Base-by-base conservation (phyloP, 2,888 invertebrate genomes). In the Ametastegia equiseti region DNA sequence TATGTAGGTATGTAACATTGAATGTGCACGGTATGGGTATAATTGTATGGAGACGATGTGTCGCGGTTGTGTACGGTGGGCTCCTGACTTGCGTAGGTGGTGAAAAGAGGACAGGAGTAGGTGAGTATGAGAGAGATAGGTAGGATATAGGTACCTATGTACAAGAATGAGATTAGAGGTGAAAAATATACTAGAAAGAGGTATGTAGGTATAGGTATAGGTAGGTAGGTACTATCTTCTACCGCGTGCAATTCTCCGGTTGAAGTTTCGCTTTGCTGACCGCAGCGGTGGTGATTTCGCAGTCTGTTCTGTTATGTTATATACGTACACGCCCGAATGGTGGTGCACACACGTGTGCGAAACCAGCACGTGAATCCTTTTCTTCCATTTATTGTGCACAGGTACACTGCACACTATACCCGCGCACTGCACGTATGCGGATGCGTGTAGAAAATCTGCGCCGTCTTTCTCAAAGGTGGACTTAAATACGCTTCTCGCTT, bases 41-140 rank as follows among this genome's bases (percentile, higher is more conserved):
- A n/a, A n/a, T n/a, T n/a, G n/a, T n/a, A n/a, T n/a, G n/a, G n/a
- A n/a, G n/a, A n/a, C n/a, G 15, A 30, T 30, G 15, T 5, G 60
- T 60, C 30, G 30, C 1, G 13, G 2, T 13, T 13, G 30, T 11
- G 27, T 42, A n/a, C n/a, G n/a, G 47, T 30, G 30, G 13, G 36
- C 33, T n/a, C 30, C 15, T 13, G 45, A 15, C 33, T 33, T 75
- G 75, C 75, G 75, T 75, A 54, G 75, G 54, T 54, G 54, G 54
- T 75, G 54, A 33, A 54, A 75, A 50, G 54, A 30, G 75, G 54
- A 75, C 50, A 67, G n/a, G 15, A 19, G 19, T 39, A 42, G 63
- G 7, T 45, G 7, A 3, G 47, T 71, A 33, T 47, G 7, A 27
- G n/a, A 27, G 27, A 71, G 45, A 6, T 27, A 1, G 13, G 15